A percentile compares a stretch with the other conserved stretches of the same genome.
Conservation (phyloP, 2,888 invertebrate genomes). For the Apocheima hispidaria region DNA sequence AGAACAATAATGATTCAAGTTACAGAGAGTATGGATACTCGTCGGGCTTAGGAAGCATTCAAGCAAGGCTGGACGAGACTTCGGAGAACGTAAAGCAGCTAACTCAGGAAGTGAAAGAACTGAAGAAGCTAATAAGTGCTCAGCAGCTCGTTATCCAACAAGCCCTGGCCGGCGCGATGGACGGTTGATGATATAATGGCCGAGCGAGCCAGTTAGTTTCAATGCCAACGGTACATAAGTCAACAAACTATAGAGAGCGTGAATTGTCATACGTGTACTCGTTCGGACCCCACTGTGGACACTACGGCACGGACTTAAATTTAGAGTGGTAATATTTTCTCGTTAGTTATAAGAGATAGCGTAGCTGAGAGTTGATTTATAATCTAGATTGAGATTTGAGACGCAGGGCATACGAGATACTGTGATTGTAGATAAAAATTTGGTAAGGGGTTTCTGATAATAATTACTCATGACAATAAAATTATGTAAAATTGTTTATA, state of each 20-base stretch:
- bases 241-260: conserved; percentile 76
- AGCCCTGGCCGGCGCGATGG: conserved; percentile 77
- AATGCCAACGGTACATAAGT: conserved; percentile 82
- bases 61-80: conserved; percentile 89
- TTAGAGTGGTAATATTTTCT: conserved; percentile 69
- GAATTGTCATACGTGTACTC: conserved; percentile 65
- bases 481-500: conserved; percentile 25
- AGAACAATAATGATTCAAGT: conserved; percentile 85
- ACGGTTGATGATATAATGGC: conserved; percentile 82
- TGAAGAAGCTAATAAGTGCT: conserved; percentile 86
- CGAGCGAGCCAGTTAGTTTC: conserved; percentile 74
- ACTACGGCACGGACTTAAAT: conserved; percentile 66
- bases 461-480: conserved; percentile 60
- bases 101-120: conserved; percentile 89
- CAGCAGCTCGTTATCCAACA: conserved; percentile 83
- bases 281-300: conserved; percentile 62
- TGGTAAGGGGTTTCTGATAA: conserved; percentile 54
- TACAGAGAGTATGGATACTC: conserved; percentile 86
- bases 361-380: conserved; percentile 27
- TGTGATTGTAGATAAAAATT: conserved; percentile 65
- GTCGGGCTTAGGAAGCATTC: conserved; percentile 85
- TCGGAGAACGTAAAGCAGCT: conserved; percentile 88
- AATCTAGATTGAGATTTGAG: conserved; percentile 42
- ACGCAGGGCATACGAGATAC: conserved; percentile 58
- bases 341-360: conserved; percentile 19